Base-by-base conservation (phyloP, 2,113 vertebrate genomes). In the Coracopsis vasa region DNA sequence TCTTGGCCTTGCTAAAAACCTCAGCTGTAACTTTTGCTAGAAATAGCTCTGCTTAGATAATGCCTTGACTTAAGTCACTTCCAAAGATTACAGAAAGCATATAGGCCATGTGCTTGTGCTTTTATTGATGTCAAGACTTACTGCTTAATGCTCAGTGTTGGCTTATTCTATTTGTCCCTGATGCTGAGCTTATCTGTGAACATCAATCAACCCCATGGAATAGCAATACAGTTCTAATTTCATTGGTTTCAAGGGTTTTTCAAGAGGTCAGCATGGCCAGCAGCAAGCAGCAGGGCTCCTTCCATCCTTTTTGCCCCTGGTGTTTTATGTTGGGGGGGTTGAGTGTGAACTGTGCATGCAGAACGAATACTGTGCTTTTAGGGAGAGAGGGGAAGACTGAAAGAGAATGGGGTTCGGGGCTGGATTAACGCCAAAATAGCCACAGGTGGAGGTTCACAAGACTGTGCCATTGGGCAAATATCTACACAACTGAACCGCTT, bases 171-270 rank as follows among this genome's bases (percentile, higher is more conserved):
- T 16, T 42, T 50, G 25, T 56, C 35, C 8, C 7, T 51, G 48
- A 11, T 20, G 8, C 18, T 92, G 45, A 19, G 14, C 29, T 81
- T 60, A 82, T 35, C 31, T 48, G 45, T n/a, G 35, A 21, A 58
- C 21, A 50, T 16, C 20, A n/a, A 11, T 48, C 37, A 0, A 0
- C 35, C 39, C 23, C 3, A 0, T 37, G 33, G 42, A 67, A 60
- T n/a, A 81, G 33, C 23, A 90, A 60, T 51, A 19, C 7, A 50
- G n/a, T 31, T 83, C 67, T 2, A 5, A 18, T 70, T 70, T 70
- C 14, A 45, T 12, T 60, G 29, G 10, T 66, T 92, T 83, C 7
- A 16, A 73, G 41, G 13, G 3, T 29, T 88, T 92, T 80, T 80
- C 41, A 65, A 54, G 42, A 78, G 25, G 9, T 45, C 25, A n/a